Conservation (phyloP, 2,797 vertebrate species). For the Melanotaenia maccullochi region DNA sequence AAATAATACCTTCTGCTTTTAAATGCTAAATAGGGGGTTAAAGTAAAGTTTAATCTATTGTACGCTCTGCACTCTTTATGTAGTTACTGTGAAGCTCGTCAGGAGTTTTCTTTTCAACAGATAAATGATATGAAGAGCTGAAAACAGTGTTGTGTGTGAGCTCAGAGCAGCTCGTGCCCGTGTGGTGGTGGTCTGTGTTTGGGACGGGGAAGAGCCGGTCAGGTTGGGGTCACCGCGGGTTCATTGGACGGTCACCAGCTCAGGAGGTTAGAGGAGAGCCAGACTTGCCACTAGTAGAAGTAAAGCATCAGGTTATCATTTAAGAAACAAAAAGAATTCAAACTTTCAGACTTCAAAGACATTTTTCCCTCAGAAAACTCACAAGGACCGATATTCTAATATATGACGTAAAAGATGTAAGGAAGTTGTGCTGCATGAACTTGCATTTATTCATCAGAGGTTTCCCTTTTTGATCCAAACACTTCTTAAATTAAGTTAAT, state of each 20-base stretch:
- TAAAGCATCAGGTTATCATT: conserved; percentile 6
- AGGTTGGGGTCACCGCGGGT: conserved; percentile 85
- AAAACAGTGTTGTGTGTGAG: conserved; percentile 13
- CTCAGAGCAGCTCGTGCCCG: conserved; percentile 13
- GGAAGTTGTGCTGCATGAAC: too few relatives aligned
- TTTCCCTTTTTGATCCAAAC: too few relatives aligned
- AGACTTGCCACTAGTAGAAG: conserved; percentile 37
- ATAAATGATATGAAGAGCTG: background rate
- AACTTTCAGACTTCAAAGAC: background rate
- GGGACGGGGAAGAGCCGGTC: conserved; percentile 75
- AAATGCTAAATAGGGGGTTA: background rate
- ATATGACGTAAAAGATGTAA: too few relatives aligned
- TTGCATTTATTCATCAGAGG: too few relatives aligned
- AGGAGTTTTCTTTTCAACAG: conserved; percentile 5
- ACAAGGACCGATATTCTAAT: too few relatives aligned
- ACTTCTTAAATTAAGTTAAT: too few relatives aligned
- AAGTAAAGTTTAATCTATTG: background rate
- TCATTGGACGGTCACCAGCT: conserved; percentile 89
- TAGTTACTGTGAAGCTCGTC: background rate
- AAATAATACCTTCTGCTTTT: background rate
- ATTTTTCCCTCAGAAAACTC: background rate
- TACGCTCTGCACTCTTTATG: background rate
- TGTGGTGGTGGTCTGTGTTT: conserved; percentile 74
- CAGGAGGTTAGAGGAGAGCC: conserved; percentile 77
- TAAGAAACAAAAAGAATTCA: background rate